Conservation (phyloP, 2,113 vertebrate genomes). For the Hypanus sabinus region DNA sequence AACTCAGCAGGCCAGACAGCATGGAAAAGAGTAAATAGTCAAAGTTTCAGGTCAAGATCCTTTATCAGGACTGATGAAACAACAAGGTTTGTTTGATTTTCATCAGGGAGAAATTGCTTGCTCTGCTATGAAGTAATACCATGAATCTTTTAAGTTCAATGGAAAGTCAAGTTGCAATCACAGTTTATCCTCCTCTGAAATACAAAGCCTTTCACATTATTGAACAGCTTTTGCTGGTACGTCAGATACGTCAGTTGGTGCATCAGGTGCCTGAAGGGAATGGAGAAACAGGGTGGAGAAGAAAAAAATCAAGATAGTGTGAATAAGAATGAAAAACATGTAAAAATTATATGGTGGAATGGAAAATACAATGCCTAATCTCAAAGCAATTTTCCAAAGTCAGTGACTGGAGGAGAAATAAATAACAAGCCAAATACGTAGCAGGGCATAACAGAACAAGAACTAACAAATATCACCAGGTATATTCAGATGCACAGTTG, state of each 20-base stretch:
- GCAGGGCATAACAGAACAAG: background rate
- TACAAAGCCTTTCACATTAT: background rate
- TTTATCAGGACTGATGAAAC: too few relatives aligned
- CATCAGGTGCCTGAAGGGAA: background rate
- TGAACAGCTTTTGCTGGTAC: background rate
- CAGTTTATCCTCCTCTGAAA: background rate
- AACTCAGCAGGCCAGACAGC: too few relatives aligned
- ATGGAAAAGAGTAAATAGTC: too few relatives aligned
- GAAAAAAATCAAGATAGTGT: background rate
- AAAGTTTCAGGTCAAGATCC: too few relatives aligned
- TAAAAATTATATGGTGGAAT: background rate
- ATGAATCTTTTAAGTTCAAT: background rate
- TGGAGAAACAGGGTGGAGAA: background rate
- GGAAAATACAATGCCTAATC: background rate
- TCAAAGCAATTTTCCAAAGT: background rate
- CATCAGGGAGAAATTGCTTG: background rate
- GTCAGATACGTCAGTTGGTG: background rate
- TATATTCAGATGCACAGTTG: background rate
- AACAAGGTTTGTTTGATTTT: too few relatives aligned
- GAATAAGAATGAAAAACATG: background rate
- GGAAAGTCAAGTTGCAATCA: background rate
- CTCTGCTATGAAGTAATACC: background rate
- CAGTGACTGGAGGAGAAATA: background rate
- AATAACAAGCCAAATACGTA: background rate
- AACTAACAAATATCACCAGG: background rate